These are phyloP conservation scores for Parauchenoglanis punctatus DNA, from an alignment of 2,797 vertebrate genomes.

Conservation along the genomic window DNA sequence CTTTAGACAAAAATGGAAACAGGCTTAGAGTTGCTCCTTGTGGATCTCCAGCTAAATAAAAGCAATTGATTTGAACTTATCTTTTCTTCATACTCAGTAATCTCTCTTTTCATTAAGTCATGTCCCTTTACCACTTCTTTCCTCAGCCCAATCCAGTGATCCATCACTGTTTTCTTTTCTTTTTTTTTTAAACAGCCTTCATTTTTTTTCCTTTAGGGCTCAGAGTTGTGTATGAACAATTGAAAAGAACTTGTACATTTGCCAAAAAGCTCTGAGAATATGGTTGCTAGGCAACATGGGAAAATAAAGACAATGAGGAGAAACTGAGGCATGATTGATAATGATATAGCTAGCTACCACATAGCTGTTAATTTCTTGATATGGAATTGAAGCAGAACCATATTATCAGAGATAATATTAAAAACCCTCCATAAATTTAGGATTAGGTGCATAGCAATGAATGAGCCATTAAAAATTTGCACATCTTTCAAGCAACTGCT, in stretches of 20 bases:
- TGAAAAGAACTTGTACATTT: background rate
- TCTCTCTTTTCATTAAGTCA: slow-evolving; percentile 17
- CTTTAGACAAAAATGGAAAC: slow-evolving; percentile 37
- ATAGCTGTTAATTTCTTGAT: background rate
- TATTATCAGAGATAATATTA: background rate
- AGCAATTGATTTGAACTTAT: slow-evolving; percentile 68
- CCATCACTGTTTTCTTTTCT: background rate
- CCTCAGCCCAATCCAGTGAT: background rate
- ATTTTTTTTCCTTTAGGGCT: background rate
- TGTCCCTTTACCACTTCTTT: slow-evolving; percentile 5
- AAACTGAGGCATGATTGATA: background rate
- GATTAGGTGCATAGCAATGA: background rate
- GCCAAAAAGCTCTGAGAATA: background rate
- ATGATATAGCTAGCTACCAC: background rate
- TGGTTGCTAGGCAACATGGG: background rate
- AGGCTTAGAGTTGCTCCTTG: slow-evolving; percentile 41
- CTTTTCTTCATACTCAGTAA: slow-evolving; percentile 26
- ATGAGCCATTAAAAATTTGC: background rate
- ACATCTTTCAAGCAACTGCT: background rate
- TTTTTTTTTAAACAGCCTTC: background rate
- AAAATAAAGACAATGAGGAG: background rate
- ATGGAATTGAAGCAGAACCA: background rate
- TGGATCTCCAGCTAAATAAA: slow-evolving; percentile 31
- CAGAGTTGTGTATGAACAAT: background rate
- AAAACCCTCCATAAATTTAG: background rate